Evolutionary conservation across 2,888 invertebrate genomes (phyloP), one percentile per base, ranked within the genome.

Genomic region (Tetheella fluctuosa): DNA sequence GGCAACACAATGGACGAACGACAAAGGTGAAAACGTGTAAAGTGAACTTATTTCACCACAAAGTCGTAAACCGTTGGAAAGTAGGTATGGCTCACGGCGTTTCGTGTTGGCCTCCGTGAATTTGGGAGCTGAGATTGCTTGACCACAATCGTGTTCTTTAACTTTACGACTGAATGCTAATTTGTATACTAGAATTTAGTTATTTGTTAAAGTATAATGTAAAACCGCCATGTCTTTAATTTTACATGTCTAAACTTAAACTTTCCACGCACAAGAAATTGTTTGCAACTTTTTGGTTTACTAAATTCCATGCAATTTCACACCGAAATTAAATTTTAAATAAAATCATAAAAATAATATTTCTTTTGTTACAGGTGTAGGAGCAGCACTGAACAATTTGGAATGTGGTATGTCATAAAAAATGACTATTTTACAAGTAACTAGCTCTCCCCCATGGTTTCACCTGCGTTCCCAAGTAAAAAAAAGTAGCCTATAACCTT

Each of bases 321-420:
- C 34, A 3, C 1, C 3, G 30, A 30, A 30, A 34, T 2, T 34
- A 3, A 13, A 13, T 5, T 34, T 5, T 1, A 30, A 2, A 13
- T 13, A 1, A 13, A 34, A 34, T 2, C 34, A 4, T 34, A 30
- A 30, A 15, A 20, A 55, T 5, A 37, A 65, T 59, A 71, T 68
- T 1, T 42, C 20, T 57, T 67, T 81, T 79, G 77, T 83, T 84
- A 59, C 86, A 88, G 88, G 87, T 84, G 83, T 81, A 79, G 84
- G 85, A 77, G 83, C 73, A 70, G 77, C 69, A 64, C 58, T 57
- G 64, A 59, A 71, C 69, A 66, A 73, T 68, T 74, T 72, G 64
- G 73, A 70, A 68, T 64, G 77, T 75, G 83, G 84, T 84, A 75
- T 64, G 80, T 73, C 7, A 17, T 10, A n/a, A 10, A 30, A 34